A percentile compares a stretch with the other conserved stretches of the same genome.
Conservation (phyloP, 2,888 invertebrate genomes). For the Netelia fuscicornis region DNA sequence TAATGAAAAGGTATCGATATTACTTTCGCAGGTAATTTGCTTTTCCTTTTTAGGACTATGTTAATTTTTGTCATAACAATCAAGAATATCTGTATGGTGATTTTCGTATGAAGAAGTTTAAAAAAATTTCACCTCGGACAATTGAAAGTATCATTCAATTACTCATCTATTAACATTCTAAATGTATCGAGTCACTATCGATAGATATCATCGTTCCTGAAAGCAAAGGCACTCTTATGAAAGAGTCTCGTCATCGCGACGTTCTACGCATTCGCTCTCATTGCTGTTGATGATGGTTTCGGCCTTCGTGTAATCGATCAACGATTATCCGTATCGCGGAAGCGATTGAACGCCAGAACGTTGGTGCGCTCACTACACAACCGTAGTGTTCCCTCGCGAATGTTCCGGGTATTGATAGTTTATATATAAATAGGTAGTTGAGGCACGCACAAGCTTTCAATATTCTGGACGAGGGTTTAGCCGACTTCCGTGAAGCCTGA, state of each 20-base stretch:
- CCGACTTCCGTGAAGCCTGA: constrained; percentile 63
- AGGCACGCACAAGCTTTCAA: constrained; percentile 42
- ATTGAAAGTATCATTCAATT: no score
- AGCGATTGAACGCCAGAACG: constrained; percentile 41
- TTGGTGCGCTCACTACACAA: constrained; percentile 20
- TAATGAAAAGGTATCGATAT: no score
- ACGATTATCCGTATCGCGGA: constrained; percentile 43
- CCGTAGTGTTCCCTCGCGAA: constrained; percentile 21
- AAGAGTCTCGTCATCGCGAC: not conserved
- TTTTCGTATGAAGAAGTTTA: no score
- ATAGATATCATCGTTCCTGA: not conserved
- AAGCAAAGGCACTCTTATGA: constrained; percentile 8
- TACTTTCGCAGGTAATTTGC: no score
- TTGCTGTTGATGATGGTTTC: constrained; percentile 16
- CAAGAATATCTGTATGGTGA: no score
- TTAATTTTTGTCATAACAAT: no score
- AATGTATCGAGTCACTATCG: not conserved
- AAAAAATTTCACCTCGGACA: no score
- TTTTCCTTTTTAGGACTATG: no score
- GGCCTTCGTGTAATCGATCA: constrained; percentile 46
- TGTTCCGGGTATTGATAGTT: constrained; percentile 39
- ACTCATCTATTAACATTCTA: no score
- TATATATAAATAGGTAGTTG: constrained; percentile 22
- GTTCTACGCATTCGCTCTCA: constrained; percentile 1
- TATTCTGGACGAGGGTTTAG: constrained; percentile 41